These are phyloP conservation scores for Ochotona princeps DNA, from an alignment of 2,113 vertebrate genomes.

Conservation along the genomic window DNA sequence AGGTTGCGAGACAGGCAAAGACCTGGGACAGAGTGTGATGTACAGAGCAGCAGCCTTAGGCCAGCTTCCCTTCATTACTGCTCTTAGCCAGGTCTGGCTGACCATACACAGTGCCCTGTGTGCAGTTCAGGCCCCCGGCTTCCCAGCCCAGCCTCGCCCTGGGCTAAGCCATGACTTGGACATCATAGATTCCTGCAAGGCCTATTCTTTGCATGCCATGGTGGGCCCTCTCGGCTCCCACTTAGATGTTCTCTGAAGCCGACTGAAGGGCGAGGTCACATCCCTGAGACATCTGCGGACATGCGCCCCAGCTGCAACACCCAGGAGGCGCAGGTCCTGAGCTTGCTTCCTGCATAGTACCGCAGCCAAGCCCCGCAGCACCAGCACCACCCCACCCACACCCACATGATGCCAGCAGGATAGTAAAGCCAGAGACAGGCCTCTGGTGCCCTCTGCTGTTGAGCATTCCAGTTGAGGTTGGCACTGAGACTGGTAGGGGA, in stretches of 20 bases:
- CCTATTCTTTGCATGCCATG: background rate
- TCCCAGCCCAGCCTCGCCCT: background rate
- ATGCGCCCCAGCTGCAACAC: background rate
- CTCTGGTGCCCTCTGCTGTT: conserved; percentile 82
- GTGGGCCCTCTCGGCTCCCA: rapidly evolving
- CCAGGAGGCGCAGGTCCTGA: background rate
- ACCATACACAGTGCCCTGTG: background rate
- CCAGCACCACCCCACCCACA: background rate
- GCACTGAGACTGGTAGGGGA: background rate
- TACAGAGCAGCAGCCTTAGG: background rate
- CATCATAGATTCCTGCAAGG: too few relatives aligned
- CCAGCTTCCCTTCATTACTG: background rate
- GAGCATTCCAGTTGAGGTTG: background rate
- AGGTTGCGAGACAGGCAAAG: rapidly evolving
- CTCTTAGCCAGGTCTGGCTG: rapidly evolving
- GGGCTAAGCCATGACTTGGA: background rate
- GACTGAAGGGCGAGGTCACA: rapidly evolving
- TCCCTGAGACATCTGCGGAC: background rate
- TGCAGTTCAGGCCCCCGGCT: background rate
- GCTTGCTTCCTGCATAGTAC: background rate
- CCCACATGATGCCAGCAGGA: background rate
- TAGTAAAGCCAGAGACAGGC: background rate
- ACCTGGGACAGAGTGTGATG: background rate
- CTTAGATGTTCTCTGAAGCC: background rate
- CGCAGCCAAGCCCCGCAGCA: background rate